Evolutionary conservation across 2,113 vertebrate genomes (phyloP).

Genomic region (Takifugu bimaculatus): DNA sequence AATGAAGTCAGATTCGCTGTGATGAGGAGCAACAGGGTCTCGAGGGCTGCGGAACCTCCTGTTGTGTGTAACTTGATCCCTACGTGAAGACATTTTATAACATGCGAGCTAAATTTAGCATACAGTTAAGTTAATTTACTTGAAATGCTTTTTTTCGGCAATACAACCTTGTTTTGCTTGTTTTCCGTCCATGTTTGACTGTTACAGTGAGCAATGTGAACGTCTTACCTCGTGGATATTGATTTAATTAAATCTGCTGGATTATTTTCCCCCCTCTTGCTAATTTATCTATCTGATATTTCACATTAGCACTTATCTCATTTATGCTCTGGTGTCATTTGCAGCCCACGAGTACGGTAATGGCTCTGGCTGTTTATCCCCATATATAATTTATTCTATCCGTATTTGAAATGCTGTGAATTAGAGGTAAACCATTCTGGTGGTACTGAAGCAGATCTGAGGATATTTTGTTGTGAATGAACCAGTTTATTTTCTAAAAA

Average conservation of each 20-base stretch:
- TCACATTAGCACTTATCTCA: conserved; percentile 34
- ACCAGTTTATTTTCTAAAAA: too few relatives aligned
- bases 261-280: neutral
- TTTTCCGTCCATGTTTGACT: conserved; percentile 47
- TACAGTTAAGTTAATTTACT: neutral
- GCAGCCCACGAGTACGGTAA: too few relatives aligned
- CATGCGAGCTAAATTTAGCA: neutral
- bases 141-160: conserved; percentile 6
- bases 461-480: too few relatives aligned
- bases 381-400: neutral
- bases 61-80: conserved; percentile 15
- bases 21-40: conserved; percentile 54
- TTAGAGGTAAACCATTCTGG: conserved; percentile 7
- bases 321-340: neutral
- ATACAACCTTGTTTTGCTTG: conserved; percentile 36
- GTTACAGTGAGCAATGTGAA: conserved; percentile 45
- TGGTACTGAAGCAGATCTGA: conserved; percentile 20
- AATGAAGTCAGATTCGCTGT: conserved; percentile 58
- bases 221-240: conserved; percentile 55
- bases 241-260: conserved; percentile 39
- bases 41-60: conserved; percentile 8
- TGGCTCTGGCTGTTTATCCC: conserved; percentile 4
- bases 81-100: neutral
- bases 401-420: conserved; percentile 37
- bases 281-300: neutral